Evolutionary conservation across 2,113 vertebrate species (phyloP), one percentile per base, ranked within the genome.

Genomic region (Xenopus borealis): DNA sequence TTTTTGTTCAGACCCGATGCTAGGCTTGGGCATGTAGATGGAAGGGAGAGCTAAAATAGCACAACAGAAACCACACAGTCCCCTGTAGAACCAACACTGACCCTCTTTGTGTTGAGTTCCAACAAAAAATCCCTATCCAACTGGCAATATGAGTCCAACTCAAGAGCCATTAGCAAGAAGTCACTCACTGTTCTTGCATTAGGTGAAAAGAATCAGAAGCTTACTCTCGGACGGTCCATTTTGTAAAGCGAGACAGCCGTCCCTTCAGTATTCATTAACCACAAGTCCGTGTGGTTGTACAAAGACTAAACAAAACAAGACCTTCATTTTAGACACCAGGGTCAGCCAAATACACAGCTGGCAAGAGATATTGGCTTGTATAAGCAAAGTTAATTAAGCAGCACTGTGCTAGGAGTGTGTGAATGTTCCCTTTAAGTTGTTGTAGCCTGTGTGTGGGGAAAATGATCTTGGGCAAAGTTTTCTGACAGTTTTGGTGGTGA

Each of bases 71-170:
- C 19, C 58, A 61, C 58, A 61, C 10, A 19, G 10, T 7, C 19
- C 20, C 20, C 58, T 23, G 18, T 20, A 12, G 19, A 12, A 11
- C 10, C 9, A 61, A 61, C 58, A 61, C 58, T 20, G 58, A 61
- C 58, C 18, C 19, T 61, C 55, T 61, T 61, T 61, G 58, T 61
- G 58, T n/a, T 61, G 19, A 9, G 18, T 61, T 61, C 58, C 58
- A 61, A 23, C 18, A 61, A 27, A 27, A 23, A 61, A 20, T 11
- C 20, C 20, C 58, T 10, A 61, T 61, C 58, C 58, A 61, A 61
- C 58, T 61, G 58, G 58, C 58, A 61, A 61, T 18, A 61, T 27
- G 18, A 11, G 20, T 23, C 58, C 58, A 61, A 6, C 20, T 61
- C 19, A 20, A 12, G 7, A 61, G 20, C 11, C 20, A 61, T 27